Conservation (phyloP, 2,888 invertebrate genomes). For the Sinohyriopsis cumingii region DNA sequence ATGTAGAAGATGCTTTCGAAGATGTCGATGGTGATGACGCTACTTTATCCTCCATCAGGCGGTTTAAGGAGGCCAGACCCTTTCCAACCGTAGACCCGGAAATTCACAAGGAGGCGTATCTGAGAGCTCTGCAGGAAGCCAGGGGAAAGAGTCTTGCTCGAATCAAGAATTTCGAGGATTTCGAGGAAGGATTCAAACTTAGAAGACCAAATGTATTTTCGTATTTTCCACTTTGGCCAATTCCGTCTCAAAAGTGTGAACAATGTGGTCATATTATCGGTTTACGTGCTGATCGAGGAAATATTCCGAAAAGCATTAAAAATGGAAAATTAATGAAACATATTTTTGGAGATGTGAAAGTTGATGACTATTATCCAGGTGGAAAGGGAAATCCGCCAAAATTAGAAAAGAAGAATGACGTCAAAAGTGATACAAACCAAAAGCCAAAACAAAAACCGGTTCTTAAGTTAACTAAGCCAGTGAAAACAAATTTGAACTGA, state of each 20-base stretch:
- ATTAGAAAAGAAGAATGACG: too few relatives aligned
- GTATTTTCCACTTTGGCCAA: conserved; percentile 39
- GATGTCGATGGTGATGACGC: conserved; percentile 3
- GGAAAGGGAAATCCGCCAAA: conserved; percentile 9
- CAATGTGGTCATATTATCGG: not conserved
- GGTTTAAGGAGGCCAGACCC: conserved; percentile 18
- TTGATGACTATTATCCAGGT: conserved; percentile 37
- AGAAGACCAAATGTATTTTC: conserved; percentile 38
- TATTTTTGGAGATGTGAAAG: conserved; percentile 42
- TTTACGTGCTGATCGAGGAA: conserved; percentile 2
- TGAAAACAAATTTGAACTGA: too few relatives aligned
- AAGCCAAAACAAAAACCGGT: too few relatives aligned
- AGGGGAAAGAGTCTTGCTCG: conserved; percentile 12
- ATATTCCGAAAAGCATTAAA: conserved; percentile 24
- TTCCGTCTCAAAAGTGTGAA: not conserved
- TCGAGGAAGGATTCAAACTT: conserved; percentile 16
- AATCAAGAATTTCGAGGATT: conserved; percentile 12
- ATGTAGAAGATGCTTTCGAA: conserved; percentile 14
- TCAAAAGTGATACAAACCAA: too few relatives aligned
- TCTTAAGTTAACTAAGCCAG: too few relatives aligned
- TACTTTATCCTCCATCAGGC: conserved; percentile 10
- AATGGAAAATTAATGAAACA: conserved; percentile 43
- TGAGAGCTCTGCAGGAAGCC: conserved; percentile 32
- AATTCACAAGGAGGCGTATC: conserved; percentile 40
- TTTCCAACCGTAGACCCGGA: conserved; percentile 33